Conservation (phyloP, 2,797 vertebrate species). For the Acanthis flammea region DNA sequence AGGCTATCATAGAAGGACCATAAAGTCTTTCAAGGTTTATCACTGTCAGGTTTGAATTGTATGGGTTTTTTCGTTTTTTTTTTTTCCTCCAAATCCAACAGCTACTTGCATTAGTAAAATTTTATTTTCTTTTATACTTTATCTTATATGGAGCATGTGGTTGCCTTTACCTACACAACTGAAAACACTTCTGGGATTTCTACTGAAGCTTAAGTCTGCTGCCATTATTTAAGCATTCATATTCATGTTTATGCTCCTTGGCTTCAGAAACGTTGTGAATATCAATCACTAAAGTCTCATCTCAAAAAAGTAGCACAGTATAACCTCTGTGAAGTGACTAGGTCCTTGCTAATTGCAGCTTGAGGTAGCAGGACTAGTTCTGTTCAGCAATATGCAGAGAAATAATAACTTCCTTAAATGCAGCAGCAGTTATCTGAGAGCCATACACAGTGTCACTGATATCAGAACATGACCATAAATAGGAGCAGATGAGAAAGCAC, state of each 20-base stretch:
- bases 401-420: neutral
- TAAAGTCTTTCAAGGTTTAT: neutral
- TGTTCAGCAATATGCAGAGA: neutral
- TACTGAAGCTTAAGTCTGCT: slow-evolving; percentile 20
- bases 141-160: neutral
- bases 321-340: neutral
- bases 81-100: neutral
- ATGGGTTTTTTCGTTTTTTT: neutral
- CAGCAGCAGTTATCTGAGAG: neutral
- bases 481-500: neutral
- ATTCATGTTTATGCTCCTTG: slow-evolving; percentile 13
- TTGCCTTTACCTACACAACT: neutral
- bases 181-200: neutral
- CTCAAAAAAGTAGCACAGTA: neutral
- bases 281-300: neutral
- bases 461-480: neutral
- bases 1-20: neutral
- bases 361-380: neutral
- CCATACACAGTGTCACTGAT: neutral
- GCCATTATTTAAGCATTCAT: slow-evolving; percentile 22
- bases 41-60: neutral
- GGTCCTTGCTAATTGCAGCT: neutral
- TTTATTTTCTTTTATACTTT: neutral
- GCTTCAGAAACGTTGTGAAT: neutral
- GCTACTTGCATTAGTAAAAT: neutral